Percentiles rank a stretch among this genome's conserved stretches.
These are phyloP conservation scores for Hippocampus barbouri DNA, from an alignment of 2,113 vertebrate genomes.

Conservation along the genomic window DNA sequence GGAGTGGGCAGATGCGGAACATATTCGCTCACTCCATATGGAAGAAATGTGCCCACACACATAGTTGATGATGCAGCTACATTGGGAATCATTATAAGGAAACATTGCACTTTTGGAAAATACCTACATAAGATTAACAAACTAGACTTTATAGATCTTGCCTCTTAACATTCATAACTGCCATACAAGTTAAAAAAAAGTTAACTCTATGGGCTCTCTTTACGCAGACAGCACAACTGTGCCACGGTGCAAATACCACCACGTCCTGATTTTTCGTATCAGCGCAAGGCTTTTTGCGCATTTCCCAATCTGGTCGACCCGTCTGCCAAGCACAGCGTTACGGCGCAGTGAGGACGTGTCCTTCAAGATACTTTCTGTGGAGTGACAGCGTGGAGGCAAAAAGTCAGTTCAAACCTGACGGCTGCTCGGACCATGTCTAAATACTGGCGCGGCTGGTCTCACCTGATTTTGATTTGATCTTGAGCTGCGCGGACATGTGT, in stretches of 20 bases:
- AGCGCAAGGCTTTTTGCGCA: too few species aligned
- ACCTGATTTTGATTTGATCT: too few species aligned
- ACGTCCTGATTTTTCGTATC: too few species aligned
- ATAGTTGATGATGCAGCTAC: not conserved
- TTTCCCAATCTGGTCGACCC: too few species aligned
- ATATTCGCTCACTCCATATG: constrained; percentile 1
- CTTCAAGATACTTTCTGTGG: too few species aligned
- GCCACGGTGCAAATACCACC: not conserved
- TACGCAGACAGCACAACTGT: not conserved
- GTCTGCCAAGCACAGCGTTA: too few species aligned
- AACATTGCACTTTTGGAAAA: not conserved
- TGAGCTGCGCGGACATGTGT: too few species aligned
- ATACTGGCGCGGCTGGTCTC: too few species aligned
- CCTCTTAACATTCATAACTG: not conserved
- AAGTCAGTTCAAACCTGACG: too few species aligned
- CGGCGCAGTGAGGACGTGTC: too few species aligned
- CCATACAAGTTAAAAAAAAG: not conserved
- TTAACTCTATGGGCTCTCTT: not conserved
- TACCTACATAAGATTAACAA: not conserved
- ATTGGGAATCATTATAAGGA: not conserved
- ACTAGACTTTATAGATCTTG: not conserved
- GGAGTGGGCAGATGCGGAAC: constrained; percentile 4
- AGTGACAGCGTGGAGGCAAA: too few species aligned
- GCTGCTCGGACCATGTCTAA: too few species aligned
- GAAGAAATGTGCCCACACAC: not conserved